A percentile compares a stretch with the other conserved stretches of the same genome.
Evolutionary conservation across 2,797 vertebrate genomes (phyloP).

Genomic region (Lagodon rhomboides): DNA sequence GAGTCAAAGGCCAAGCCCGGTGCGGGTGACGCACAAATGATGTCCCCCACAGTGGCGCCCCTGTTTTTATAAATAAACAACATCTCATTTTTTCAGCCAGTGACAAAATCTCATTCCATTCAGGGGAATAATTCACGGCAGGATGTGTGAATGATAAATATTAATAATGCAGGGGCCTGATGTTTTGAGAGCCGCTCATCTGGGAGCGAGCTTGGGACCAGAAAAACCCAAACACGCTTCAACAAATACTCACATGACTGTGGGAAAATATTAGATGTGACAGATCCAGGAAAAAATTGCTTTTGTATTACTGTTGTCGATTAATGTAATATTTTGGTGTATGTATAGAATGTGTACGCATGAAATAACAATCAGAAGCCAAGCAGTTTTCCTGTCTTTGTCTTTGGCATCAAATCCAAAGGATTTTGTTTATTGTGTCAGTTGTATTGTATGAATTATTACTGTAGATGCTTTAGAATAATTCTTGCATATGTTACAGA

Average conservation of each 20-base stretch:
- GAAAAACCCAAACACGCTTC: conserved; percentile 73
- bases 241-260: conserved; percentile 51
- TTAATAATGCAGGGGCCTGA: conserved; percentile 77
- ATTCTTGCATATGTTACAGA: neutral
- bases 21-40: conserved; percentile 49
- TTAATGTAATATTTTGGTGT: neutral
- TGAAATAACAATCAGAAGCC: neutral
- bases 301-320: neutral
- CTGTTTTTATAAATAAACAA: conserved; percentile 78
- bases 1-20: conserved; percentile 53
- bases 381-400: neutral
- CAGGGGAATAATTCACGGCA: conserved; percentile 77
- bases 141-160: conserved; percentile 84
- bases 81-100: conserved; percentile 51
- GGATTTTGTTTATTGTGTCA: neutral
- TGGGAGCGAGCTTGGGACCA: conserved; percentile 54
- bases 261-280: conserved; percentile 68
- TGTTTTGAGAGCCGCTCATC: conserved; percentile 78
- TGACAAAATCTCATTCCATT: conserved; percentile 78
- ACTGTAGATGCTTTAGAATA: neutral
- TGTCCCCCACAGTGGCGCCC: conserved; percentile 61
- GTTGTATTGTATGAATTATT: neutral
- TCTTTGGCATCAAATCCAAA: neutral
- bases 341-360: neutral
- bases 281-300: conserved; percentile 49